Conservation (phyloP, 2,888 invertebrate genomes). For the Lithophane socia region DNA sequence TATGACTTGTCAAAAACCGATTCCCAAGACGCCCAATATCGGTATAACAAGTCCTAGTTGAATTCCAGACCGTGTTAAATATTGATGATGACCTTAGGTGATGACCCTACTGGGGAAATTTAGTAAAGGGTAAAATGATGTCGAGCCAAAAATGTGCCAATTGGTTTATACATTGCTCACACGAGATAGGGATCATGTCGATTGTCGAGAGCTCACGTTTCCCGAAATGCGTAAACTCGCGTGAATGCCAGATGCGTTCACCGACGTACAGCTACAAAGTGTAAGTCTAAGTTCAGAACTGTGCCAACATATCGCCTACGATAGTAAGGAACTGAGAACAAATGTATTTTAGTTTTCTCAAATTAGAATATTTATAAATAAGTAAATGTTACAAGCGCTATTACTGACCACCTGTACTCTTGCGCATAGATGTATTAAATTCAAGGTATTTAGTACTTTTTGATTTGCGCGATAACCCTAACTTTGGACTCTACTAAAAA, state of each 20-base stretch:
- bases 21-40: not conserved
- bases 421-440: not conserved
- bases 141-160: constrained; percentile 1
- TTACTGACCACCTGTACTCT: not conserved
- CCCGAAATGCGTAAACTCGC: constrained; percentile 22
- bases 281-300: constrained; percentile 3
- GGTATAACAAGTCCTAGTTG: not conserved
- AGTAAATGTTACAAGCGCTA: constrained; percentile 23
- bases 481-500: constrained; percentile 15
- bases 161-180: constrained; percentile 9
- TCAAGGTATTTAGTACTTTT: not conserved
- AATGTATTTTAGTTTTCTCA: constrained; percentile 28
- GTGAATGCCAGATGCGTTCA: constrained; percentile 34
- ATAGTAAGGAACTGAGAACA: constrained; percentile 11
- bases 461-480: constrained; percentile 34
- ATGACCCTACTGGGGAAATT: not conserved
- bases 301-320: constrained; percentile 37
- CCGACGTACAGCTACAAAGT: constrained; percentile 1
- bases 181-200: constrained; percentile 22
- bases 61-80: not conserved
- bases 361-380: constrained; percentile 43
- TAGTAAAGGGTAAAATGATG: not conserved
- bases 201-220: constrained; percentile 18
- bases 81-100: not conserved
- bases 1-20: not conserved